These are phyloP conservation scores for Pungitius pungitius DNA, from an alignment of 2,113 vertebrate species.

Conservation along the genomic window DNA sequence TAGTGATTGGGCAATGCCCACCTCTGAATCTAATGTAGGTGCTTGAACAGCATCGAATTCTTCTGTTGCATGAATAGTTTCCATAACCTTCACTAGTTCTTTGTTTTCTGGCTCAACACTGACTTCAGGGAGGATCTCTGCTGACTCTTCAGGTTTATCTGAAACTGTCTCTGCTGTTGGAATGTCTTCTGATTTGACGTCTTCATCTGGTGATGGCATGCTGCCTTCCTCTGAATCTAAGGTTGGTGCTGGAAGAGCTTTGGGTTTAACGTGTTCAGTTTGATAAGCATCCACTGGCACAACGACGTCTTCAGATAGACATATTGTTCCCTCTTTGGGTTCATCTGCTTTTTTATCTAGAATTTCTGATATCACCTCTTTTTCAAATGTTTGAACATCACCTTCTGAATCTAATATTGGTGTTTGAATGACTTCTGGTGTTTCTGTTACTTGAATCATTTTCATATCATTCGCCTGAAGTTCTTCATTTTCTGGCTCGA, in stretches of 20 bases:
- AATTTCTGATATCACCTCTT: not conserved
- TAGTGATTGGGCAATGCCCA: not conserved
- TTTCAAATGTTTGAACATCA: not conserved
- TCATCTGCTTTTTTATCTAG: not conserved
- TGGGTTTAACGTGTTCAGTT: not conserved
- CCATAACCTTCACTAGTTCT: not conserved
- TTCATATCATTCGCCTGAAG: not conserved
- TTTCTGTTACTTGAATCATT: not conserved
- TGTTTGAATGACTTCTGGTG: not conserved
- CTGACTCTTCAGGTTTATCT: not conserved
- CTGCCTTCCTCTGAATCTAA: not conserved
- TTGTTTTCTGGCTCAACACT: not conserved
- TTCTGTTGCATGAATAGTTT: constrained; percentile 7
- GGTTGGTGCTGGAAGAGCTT: not conserved
- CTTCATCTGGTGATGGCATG: not conserved
- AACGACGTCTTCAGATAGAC: not conserved
- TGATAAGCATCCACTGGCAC: not conserved
- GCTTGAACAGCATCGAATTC: not conserved
- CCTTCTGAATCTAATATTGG: not conserved
- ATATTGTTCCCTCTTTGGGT: not conserved
- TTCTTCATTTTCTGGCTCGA: not conserved
- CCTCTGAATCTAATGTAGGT: not conserved
- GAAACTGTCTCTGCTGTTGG: not conserved
- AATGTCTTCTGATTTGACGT: not conserved
- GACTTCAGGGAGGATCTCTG: not conserved